Evolutionary conservation across 64 coral and sea anemone species (phyloP).

Genomic region (Stylophora pistillata): DNA sequence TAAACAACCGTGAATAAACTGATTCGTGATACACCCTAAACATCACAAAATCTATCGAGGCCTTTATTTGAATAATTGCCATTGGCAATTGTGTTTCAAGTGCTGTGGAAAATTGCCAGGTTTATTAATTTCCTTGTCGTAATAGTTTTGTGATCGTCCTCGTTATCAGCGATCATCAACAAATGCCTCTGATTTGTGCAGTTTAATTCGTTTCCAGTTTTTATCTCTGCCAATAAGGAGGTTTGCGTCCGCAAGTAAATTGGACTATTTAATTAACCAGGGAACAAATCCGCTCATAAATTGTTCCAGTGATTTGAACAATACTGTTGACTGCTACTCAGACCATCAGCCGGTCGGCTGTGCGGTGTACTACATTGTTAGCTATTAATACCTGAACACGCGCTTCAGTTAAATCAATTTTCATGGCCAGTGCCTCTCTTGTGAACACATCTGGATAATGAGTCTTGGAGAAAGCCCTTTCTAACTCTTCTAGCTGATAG

Average conservation of each 20-base stretch:
- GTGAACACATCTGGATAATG: conserved; percentile 98
- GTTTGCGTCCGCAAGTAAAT: conserved; percentile 63
- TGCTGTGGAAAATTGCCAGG: conserved; percentile 4
- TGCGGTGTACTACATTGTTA: no score
- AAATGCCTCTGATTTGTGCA: conserved; percentile 48
- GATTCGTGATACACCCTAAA: neutral
- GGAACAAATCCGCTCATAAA: conserved; percentile 27
- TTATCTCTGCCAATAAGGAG: conserved; percentile 75
- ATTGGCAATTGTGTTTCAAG: conserved; percentile 25
- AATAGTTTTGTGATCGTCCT: conserved; percentile 57
- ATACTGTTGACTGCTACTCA: neutral
- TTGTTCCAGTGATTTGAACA: neutral
- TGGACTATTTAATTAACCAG: conserved; percentile 83
- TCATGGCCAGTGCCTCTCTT: conserved; percentile 90
- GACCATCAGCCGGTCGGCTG: neutral
- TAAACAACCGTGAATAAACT: conserved; percentile 1
- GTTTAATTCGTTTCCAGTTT: conserved; percentile 40
- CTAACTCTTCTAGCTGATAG: conserved; percentile 94
- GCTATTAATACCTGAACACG: conserved; percentile 77
- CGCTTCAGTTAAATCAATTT: conserved; percentile 97
- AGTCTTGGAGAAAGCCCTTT: conserved; percentile 94
- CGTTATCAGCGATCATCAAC: conserved; percentile 52
- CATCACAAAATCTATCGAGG: neutral
- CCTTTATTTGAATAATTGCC: conserved; percentile 19
- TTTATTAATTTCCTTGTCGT: conserved; percentile 61